Percentiles rank a stretch among this genome's conserved stretches.
These are phyloP conservation scores for Psophia crepitans DNA, from an alignment of 2,113 vertebrate genomes.

Conservation along the genomic window DNA sequence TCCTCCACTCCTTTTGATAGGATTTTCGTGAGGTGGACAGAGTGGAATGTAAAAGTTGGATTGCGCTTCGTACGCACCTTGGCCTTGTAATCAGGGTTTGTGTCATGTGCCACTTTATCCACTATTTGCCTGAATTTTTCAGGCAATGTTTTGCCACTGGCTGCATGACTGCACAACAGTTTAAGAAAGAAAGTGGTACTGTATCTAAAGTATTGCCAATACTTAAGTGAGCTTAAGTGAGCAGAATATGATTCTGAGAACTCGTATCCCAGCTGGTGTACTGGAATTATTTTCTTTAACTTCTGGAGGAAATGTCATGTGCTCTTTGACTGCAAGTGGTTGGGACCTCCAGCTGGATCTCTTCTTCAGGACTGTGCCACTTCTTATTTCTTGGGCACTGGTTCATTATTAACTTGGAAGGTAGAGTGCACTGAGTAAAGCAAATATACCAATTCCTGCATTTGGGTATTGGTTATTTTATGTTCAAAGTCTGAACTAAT, in stretches of 20 bases:
- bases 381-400: neutral
- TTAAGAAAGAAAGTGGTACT: neutral
- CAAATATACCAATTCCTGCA: neutral
- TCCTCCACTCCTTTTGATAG: neutral
- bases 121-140: neutral
- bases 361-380: neutral
- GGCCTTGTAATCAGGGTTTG: neutral
- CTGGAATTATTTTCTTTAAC: neutral
- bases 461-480: neutral
- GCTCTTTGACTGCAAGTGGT: neutral
- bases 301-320: neutral
- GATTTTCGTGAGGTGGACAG: neutral
- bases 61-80: accelerated
- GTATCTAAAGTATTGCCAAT: neutral
- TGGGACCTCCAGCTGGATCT: neutral
- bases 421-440: neutral
- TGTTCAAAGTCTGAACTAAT: neutral
- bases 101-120: neutral
- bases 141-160: neutral
- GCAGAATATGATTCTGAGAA: neutral
- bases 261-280: neutral
- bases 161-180: neutral
- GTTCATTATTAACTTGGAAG: neutral
- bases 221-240: neutral
- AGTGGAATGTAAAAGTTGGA: neutral